These are phyloP conservation scores for Nyctalus aviator DNA, from an alignment of 2,797 vertebrate genomes.

Conservation along the genomic window DNA sequence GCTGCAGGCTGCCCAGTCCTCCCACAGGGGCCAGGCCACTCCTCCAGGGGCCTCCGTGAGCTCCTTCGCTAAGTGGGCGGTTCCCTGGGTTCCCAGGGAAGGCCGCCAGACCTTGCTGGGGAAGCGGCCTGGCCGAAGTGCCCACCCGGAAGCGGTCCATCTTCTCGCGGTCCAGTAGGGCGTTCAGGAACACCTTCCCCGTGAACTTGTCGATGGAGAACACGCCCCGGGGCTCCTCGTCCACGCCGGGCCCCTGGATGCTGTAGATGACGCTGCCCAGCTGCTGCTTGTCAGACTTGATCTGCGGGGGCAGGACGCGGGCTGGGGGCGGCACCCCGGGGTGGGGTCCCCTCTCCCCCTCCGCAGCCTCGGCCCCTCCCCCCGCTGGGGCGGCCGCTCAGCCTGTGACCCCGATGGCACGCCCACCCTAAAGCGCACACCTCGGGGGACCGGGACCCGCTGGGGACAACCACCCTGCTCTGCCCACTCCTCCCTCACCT, in stretches of 20 bases:
- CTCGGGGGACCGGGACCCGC: neutral
- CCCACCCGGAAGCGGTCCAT: constrained; percentile 92
- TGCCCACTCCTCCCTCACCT: constrained; percentile 88
- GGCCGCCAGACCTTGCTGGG: neutral
- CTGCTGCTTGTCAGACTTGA: constrained; percentile 97
- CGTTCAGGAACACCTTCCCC: constrained; percentile 94
- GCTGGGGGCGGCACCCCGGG: fast-evolving
- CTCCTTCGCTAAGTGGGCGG: neutral
- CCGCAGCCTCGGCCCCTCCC: neutral
- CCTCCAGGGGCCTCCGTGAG: fast-evolving
- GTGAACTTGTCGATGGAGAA: constrained; percentile 97
- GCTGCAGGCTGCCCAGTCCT: neutral
- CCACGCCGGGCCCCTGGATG: constrained; percentile 96
- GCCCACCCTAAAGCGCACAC: neutral
- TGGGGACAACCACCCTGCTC: neutral
- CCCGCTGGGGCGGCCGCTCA: neutral
- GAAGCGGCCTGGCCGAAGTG: neutral
- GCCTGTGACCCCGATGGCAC: neutral
- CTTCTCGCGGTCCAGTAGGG: constrained; percentile 95
- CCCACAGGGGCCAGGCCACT: neutral
- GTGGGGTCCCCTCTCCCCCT: neutral
- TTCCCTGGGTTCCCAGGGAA: neutral
- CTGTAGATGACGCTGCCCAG: constrained; percentile 96
- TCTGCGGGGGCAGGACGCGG: constrained; percentile 85
- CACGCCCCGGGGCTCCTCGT: constrained; percentile 94